phyloP scores from a whole-genome alignment of 2,888 invertebrate genomes.

The Argyra leucocephala region DNA sequence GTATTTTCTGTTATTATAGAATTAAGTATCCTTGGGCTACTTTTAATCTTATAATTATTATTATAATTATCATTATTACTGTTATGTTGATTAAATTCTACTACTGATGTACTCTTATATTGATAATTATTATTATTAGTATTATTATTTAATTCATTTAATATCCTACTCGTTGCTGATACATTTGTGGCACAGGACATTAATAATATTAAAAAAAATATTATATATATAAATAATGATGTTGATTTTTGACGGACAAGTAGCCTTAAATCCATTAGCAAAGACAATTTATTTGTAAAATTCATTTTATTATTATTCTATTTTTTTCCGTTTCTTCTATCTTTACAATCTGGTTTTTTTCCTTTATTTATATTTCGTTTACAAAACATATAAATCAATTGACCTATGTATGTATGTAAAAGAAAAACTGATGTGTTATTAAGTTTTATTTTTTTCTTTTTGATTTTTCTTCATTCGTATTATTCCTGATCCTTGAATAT shows the following conservation, averaged over 20 bases:
- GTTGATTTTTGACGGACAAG: neutral
- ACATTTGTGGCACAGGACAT: neutral
- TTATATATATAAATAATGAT: neutral
- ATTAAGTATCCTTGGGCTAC: neutral
- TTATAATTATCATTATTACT: neutral
- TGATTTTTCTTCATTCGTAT: no score
- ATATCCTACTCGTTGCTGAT: neutral
- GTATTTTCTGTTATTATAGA: neutral
- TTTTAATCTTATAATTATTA: neutral
- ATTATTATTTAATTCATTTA: neutral
- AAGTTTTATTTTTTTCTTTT: no score
- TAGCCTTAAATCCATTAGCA: constrained; percentile 1
- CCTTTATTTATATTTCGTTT: no score
- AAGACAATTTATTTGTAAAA: neutral
- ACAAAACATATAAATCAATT: no score
- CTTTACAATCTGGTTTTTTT: no score
- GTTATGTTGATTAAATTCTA: neutral
- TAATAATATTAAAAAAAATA: neutral
- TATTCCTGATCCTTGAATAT: no score
- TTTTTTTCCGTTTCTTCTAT: no score
- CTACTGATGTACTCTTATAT: neutral
- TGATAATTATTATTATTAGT: no score
- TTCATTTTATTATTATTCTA: neutral
- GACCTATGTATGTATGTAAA: no score
- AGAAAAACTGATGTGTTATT: no score